Evolutionary conservation across 1,140 invertebrate species (phyloP).

Genomic region (Penaeus chinensis): DNA sequence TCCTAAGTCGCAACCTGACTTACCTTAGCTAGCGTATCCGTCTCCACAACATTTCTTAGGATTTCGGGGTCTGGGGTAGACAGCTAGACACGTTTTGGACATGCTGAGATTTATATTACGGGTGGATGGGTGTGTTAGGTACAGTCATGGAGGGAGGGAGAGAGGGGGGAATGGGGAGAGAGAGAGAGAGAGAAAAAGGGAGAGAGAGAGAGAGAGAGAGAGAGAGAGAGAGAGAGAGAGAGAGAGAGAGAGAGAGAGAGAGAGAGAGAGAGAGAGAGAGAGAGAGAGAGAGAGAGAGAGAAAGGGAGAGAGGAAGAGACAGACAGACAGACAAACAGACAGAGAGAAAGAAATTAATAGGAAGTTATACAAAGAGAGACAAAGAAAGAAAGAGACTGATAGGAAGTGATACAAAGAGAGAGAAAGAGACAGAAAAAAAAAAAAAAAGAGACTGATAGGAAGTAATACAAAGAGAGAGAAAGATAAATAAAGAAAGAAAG

Average conservation of each 20-base stretch:
- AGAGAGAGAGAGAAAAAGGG: not conserved
- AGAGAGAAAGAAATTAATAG: conserved; percentile 21
- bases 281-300: not conserved
- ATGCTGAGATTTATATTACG: too few relatives aligned
- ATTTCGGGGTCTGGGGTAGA: too few relatives aligned
- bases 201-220: not conserved
- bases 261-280: conserved; percentile 24
- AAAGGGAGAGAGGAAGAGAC: not conserved
- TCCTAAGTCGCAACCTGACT: too few relatives aligned
- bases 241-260: conserved; percentile 22
- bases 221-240: conserved; percentile 25
- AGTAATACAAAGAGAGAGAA: conserved; percentile 4
- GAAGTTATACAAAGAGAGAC: not conserved
- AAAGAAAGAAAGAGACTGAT: conserved; percentile 20
- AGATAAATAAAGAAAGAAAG: too few relatives aligned
- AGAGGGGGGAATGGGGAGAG: not conserved
- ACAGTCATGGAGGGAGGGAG: too few relatives aligned
- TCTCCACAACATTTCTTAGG: too few relatives aligned
- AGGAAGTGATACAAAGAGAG: not conserved
- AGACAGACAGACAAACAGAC: not conserved
- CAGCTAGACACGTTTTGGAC: too few relatives aligned
- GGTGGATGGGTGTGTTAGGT: too few relatives aligned
- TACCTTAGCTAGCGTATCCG: too few relatives aligned
- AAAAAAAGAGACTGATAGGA: conserved; percentile 13
- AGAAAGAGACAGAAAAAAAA: conserved; percentile 17